Conservation (phyloP, 2,888 invertebrate genomes). For the Mystacides longicornis region DNA sequence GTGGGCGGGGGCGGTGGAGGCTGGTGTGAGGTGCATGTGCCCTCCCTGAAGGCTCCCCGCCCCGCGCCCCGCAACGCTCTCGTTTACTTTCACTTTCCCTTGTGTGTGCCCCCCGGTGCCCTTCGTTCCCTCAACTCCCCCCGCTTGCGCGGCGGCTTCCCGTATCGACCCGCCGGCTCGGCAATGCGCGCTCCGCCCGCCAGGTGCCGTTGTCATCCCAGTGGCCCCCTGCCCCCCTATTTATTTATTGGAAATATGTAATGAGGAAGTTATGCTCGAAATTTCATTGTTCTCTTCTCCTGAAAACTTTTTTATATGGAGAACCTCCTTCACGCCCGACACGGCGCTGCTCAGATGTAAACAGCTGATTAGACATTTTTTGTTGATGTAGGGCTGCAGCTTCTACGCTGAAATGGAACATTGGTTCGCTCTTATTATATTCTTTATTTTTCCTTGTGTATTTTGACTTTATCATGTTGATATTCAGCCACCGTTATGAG, state of each 20-base stretch:
- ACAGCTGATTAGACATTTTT: constrained; percentile 5
- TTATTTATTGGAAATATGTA: constrained; percentile 4
- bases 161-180: constrained; percentile 19
- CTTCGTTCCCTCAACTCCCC: constrained; percentile 4
- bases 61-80: constrained; percentile 2
- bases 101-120: constrained; percentile 23
- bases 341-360: neutral
- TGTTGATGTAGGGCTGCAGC: neutral
- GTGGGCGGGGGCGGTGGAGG: constrained; percentile 27
- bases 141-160: constrained; percentile 20
- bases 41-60: neutral
- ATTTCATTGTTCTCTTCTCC: constrained; percentile 7
- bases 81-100: neutral
- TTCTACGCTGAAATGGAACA: neutral
- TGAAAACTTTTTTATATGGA: constrained; percentile 5
- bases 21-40: constrained; percentile 27
- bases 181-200: constrained; percentile 13
- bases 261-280: constrained; percentile 3
- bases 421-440: too few relatives aligned
- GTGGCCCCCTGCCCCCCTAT: neutral
- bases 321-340: neutral
- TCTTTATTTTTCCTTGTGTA: too few relatives aligned
- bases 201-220: constrained; percentile 8
- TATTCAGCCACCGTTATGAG: too few relatives aligned
- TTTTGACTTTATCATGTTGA: too few relatives aligned